phyloP scores from a whole-genome alignment of 2,797 vertebrate species.

The Iguana delicatissima region DNA sequence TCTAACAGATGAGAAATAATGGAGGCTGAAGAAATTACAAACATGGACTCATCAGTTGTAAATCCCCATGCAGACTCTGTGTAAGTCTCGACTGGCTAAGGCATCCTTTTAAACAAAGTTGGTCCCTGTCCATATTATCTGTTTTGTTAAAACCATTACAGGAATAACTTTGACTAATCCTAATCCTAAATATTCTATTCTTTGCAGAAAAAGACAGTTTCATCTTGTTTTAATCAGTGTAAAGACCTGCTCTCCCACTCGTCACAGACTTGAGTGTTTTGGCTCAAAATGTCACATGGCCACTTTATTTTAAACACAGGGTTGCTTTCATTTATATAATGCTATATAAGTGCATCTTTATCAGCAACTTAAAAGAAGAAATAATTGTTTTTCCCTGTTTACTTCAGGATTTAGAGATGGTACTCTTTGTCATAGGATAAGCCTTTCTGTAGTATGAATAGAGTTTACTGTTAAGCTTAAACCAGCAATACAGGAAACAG shows the following conservation, averaged over 20 bases:
- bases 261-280: constrained; percentile 16
- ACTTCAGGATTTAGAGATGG: constrained; percentile 49
- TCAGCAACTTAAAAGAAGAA: constrained; percentile 50
- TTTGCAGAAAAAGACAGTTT: not conserved
- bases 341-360: constrained; percentile 44
- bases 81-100: not conserved
- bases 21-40: not conserved
- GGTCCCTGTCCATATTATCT: not conserved
- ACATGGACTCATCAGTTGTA: not conserved
- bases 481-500: constrained; percentile 52
- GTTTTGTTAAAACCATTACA: not conserved
- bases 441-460: constrained; percentile 51
- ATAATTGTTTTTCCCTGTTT: constrained; percentile 57
- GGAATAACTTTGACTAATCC: not conserved
- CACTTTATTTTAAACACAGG: constrained; percentile 27
- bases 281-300: constrained; percentile 3
- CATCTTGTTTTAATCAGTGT: constrained; percentile 9
- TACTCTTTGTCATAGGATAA: constrained; percentile 13
- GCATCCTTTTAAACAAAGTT: not conserved
- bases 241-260: not conserved
- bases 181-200: constrained; percentile 19
- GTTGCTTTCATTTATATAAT: constrained; percentile 38
- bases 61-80: not conserved
- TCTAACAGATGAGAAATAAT: not conserved
- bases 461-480: constrained; percentile 54